Evolutionary conservation across 1,140 invertebrate genomes (phyloP), one percentile per base, ranked within the genome.

Genomic region (Andrena cerasifolii): DNA sequence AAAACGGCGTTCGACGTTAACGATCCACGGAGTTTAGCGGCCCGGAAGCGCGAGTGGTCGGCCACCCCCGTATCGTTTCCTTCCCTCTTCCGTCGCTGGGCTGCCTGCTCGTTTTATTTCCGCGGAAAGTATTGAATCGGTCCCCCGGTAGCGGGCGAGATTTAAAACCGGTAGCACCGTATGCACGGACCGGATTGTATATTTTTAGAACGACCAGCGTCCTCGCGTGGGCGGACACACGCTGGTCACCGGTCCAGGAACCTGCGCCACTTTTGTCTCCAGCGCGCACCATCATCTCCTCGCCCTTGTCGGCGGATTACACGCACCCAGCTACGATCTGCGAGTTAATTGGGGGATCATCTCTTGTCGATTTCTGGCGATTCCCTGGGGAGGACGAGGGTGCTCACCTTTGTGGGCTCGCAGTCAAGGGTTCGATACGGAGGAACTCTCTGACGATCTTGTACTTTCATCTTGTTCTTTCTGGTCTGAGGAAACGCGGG

Each of bases 131-230:
- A 84, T 70, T 78, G 78, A 80, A 82, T 82, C 72, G 82, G 54
- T 77, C 51, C 74, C 74, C 54, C 79, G 85, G 66, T 85, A 86
- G 77, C 85, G 66, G 18, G 79, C 82, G 83, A 88, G 88, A 91
- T 91, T 89, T 86, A 88, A 90, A 90, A 91, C 90, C 90, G 86
- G 90, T 91, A 91, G 90, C 90, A 86, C 87, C 80, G 86, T 89
- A 85, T 86, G 81, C 85, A 68, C 79, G 79, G 77, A 86, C 72
- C 81, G 73, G 78, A 79, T 73, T 76, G 67, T 83, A 77, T 90
- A 90, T 90, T 89, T 91, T 91, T 90, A 90, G 87, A 87, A 86
- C 82, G 85, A 86, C 79, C 85, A 86, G 80, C 85, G 84, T 78
- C 78, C 85, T 87, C 82, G 86, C 86, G 88, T 88, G 88, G 88